phyloP scores from a whole-genome alignment of 2,888 invertebrate species.

The Melieria omissa region DNA sequence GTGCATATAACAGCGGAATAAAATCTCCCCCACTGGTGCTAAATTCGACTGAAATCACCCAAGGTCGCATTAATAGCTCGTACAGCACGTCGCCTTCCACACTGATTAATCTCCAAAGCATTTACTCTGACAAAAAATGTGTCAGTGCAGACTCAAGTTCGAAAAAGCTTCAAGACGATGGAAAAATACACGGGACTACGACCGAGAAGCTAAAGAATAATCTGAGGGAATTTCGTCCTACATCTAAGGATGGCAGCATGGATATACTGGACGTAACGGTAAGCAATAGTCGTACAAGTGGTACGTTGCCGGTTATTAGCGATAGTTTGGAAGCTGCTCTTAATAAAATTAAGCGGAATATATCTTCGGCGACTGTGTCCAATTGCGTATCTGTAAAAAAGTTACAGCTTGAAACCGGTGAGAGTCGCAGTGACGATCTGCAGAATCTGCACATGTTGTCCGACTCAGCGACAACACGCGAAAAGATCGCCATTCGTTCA shows the following conservation, averaged over 20 bases:
- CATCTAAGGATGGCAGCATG: conserved; percentile 65
- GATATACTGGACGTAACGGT: conserved; percentile 70
- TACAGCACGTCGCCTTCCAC: conserved; percentile 59
- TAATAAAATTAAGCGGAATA: conserved; percentile 64
- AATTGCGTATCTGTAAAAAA: conserved; percentile 19
- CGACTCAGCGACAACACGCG: conserved; percentile 64
- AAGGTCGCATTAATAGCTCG: conserved; percentile 23
- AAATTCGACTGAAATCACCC: neutral
- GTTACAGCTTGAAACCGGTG: conserved; percentile 19
- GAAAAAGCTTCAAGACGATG: conserved; percentile 5
- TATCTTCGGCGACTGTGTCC: conserved; percentile 52
- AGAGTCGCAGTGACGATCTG: conserved; percentile 57
- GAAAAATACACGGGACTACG: conserved; percentile 31
- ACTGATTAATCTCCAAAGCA: conserved; percentile 56
- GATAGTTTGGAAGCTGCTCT: conserved; percentile 62
- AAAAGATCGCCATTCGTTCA: conserved; percentile 62
- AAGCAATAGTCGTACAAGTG: conserved; percentile 26
- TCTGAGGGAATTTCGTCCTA: conserved; percentile 61
- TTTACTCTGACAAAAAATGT: conserved; percentile 30
- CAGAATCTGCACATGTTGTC: conserved; percentile 71
- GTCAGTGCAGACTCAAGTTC: neutral
- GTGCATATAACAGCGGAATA: conserved; percentile 9
- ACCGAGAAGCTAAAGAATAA: conserved; percentile 53
- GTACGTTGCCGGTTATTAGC: conserved; percentile 11
- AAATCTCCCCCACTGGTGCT: conserved; percentile 41